Evolutionary conservation across 1,140 invertebrate species (phyloP), one percentile per base, ranked within the genome.

Genomic region (Lucilia cuprina): DNA sequence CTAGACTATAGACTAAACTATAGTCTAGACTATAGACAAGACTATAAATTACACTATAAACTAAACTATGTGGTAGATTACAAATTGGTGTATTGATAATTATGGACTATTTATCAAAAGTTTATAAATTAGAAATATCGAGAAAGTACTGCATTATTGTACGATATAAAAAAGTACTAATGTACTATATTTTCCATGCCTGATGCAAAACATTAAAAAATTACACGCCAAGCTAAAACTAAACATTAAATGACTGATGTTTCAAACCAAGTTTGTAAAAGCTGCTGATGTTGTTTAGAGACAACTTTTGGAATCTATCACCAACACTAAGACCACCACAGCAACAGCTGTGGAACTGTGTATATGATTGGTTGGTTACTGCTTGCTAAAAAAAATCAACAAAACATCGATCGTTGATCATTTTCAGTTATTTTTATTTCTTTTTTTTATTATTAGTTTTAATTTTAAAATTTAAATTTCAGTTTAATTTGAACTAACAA

Each of bases 401-500:
- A n/a, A 8, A 10, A 60, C 13, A n/a, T 60, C 55, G 19, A 70
- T 70, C 21, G 65, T 21, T n/a, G 65, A 70, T 70, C n/a, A 21
- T 70, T 70, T 30, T 30, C 25, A 30, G 25, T 30, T 30, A 30
- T 30, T 30, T 30, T 19, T 10, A 2, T 41, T 41, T 2, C 7
- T 8, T 17, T 3, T 60, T 17, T 60, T 60, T 17, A 60, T 60
- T n/a, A 60, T 60, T 17, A 14, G 14, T 17, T 60, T 60, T 7
- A 60, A 60, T 60, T 60, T 70, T 14, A 65, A 65, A 65, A 8
- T 74, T 49, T 19, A 74, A 70, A 25, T 80, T 25, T 83, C 82
- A 83, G 82, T 83, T 74, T 35, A 83, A 74, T 41, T 41, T 41
- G 13, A 83, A 74, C 82, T 41, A 74, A 83, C 82, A 83, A 74